A percentile compares a stretch with the other conserved stretches of the same genome.
phyloP scores from a whole-genome alignment of 23 tunicate genomes.

The Oikopleura vanhoeffeni region DNA sequence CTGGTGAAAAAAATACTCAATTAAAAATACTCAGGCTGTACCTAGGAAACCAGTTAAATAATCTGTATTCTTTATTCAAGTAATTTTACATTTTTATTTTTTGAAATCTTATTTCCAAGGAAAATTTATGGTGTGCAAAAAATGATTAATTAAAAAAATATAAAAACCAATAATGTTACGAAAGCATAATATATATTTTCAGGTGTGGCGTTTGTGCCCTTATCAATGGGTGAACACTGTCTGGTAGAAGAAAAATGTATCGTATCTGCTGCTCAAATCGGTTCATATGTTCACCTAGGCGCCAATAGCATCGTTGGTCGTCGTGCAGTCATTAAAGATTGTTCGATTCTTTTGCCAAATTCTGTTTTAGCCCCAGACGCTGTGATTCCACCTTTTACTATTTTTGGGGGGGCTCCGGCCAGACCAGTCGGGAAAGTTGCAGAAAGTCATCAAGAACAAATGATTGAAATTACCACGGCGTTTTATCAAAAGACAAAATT shows the following conservation, averaged over 20 bases:
- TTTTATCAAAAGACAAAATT: slow-evolving; percentile 6
- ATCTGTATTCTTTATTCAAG: too few relatives aligned
- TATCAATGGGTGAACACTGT: slow-evolving; percentile 78
- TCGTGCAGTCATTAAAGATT: slow-evolving; percentile 32
- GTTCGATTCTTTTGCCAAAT: slow-evolving; percentile 63
- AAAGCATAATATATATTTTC: too few relatives aligned
- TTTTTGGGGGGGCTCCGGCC: slow-evolving; percentile 67
- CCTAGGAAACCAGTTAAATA: too few relatives aligned
- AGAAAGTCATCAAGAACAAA: neutral
- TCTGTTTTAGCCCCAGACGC: slow-evolving; percentile 88
- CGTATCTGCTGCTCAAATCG: slow-evolving; percentile 80
- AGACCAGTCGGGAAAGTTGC: slow-evolving; percentile 5
- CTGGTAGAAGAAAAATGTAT: slow-evolving; percentile 55
- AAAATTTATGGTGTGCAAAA: too few relatives aligned
- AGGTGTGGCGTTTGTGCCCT: slow-evolving; percentile 72
- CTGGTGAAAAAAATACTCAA: too few relatives aligned
- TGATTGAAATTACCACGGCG: neutral
- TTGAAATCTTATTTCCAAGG: too few relatives aligned
- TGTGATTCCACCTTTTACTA: slow-evolving; percentile 69
- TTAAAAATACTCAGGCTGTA: too few relatives aligned
- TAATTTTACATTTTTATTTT: too few relatives aligned
- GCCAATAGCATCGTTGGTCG: slow-evolving; percentile 18
- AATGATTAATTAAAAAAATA: too few relatives aligned
- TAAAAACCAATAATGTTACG: too few relatives aligned
- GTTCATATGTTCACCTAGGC: slow-evolving; percentile 81